Conservation (phyloP, 1,140 invertebrate species). For the Caenorhabditis inopinata region DNA sequence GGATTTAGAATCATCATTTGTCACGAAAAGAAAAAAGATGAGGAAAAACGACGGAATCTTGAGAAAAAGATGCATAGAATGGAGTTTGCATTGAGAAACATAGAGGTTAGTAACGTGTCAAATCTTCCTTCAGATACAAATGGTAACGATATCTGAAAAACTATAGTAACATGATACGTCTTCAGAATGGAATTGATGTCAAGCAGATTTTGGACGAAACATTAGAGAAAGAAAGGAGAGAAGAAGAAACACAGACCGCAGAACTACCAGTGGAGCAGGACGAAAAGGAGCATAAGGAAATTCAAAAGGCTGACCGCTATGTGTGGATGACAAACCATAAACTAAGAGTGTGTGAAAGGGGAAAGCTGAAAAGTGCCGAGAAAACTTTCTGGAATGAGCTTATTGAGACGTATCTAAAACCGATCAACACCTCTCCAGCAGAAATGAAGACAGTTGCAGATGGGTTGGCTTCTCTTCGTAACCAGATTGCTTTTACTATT, state of each 20-base stretch:
- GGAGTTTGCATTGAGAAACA: conserved; percentile 2
- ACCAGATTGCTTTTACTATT: conserved; percentile 70
- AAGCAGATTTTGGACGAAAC: conserved; percentile 13
- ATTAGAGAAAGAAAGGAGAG: conserved; percentile 17
- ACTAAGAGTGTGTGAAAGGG: conserved; percentile 51
- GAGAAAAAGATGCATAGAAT: conserved; percentile 23
- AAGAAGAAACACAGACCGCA: neutral
- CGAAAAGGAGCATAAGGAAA: neutral
- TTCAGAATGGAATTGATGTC: neutral
- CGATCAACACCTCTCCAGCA: conserved; percentile 48
- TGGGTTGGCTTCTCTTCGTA: conserved; percentile 68
- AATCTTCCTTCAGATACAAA: too few species aligned
- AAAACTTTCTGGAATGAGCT: conserved; percentile 62
- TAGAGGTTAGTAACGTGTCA: neutral
- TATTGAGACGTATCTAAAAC: conserved; percentile 63
- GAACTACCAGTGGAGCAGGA: neutral
- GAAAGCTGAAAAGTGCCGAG: conserved; percentile 54
- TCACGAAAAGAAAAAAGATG: neutral
- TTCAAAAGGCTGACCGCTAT: conserved; percentile 29
- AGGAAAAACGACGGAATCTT: neutral
- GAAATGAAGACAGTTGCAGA: conserved; percentile 64
- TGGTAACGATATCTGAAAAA: too few species aligned
- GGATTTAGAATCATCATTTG: neutral
- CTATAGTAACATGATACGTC: neutral
- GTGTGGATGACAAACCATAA: conserved; percentile 54